These are phyloP conservation scores for Rhagonycha lutea DNA, from an alignment of 2,888 invertebrate genomes.

Conservation along the genomic window DNA sequence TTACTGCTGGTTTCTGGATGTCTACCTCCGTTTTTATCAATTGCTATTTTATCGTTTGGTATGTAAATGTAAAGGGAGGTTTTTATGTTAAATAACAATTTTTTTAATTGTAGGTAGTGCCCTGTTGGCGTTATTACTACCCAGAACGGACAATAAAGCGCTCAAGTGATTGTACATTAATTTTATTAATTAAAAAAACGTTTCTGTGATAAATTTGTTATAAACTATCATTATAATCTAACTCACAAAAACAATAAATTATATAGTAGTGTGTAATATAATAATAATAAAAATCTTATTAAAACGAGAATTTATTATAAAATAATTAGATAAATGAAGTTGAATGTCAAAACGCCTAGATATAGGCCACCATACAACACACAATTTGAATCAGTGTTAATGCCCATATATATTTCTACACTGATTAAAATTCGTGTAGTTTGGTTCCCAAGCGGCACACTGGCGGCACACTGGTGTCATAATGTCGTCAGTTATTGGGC, in stretches of 20 bases:
- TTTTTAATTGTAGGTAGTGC: slow-evolving; percentile 33
- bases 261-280: background rate
- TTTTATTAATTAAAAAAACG: background rate
- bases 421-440: no score
- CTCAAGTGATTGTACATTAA: slow-evolving; percentile 21
- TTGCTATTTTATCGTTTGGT: slow-evolving; percentile 67
- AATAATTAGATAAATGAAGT: no score
- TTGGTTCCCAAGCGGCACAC: no score
- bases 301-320: no score
- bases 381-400: no score
- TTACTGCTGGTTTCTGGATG: slow-evolving; percentile 70
- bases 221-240: background rate
- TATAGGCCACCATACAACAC: no score
- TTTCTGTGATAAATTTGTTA: background rate
- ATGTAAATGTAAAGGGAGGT: slow-evolving; percentile 35
- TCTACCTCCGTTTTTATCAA: slow-evolving; percentile 71
- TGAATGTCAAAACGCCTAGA: no score
- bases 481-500: no score
- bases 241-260: background rate
- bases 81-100: background rate
- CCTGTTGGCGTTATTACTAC: slow-evolving; percentile 30
- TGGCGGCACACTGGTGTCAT: no score
- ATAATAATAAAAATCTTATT: background rate
- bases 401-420: no score
- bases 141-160: slow-evolving; percentile 37